Base-by-base conservation (phyloP, 2,888 invertebrate species). In the Ferdinandea cuprea region DNA sequence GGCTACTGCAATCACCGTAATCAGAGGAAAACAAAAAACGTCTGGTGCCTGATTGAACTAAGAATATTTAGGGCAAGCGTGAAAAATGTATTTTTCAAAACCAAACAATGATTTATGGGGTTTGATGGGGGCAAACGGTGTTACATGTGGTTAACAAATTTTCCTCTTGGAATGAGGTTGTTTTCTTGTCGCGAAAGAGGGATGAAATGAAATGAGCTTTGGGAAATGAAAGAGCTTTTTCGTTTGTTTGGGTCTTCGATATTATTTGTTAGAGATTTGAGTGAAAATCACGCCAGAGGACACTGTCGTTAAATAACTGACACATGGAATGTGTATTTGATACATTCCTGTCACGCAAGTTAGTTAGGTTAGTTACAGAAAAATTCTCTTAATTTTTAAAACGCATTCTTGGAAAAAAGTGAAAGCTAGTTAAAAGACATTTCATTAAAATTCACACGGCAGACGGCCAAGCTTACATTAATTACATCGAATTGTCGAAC, bases 61-160 rank as follows among this genome's bases (percentile, higher is more conserved):
- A 8, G 48, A 66, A 54, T 65, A 65, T 59, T 40, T 35, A 35
- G 28, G 65, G 30, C 21, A 37, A 11, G 32, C 30, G 35, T 72
- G 40, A 66, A 77, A 66, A 66, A 48, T 37, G 40, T 48, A 15
- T 58, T 54, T 73, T 73, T 30, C 40, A 42, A 17, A 74, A 50
- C 46, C 46, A 52, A 66, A 50, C 44, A 37, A 37, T 77, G 59
- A 77, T 77, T 81, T 66, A 77, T 71, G 15, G 48, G 58, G 35
- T 58, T 65, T 3, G 13, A 42, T 56, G 15, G 30, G 3, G n/a
- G 25, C 21, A 30, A 30, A 19, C 35, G 40, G 66, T 54, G 54
- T 13, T 44, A 52, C 35, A 56, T 59, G 25, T 46, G 32, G 30
- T 48, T 25, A 15, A 15, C 13, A 19, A 15, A 13, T 30, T 5